These are phyloP conservation scores for Liolophura sinensis DNA, from an alignment of 1,140 invertebrate species.

Conservation along the genomic window DNA sequence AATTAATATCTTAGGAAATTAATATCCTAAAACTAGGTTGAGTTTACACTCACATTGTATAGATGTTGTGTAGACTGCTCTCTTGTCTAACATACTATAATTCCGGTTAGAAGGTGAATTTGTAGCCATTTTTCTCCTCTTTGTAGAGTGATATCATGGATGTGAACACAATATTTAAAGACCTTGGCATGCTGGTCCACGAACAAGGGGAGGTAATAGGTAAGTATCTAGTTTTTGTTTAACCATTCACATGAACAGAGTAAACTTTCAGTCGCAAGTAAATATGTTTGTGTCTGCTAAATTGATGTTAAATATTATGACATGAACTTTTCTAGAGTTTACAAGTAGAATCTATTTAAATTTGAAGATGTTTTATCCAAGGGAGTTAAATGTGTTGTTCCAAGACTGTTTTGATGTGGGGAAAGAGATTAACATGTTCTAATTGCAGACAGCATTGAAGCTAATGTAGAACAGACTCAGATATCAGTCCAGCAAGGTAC, in stretches of 20 bases:
- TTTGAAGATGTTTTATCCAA: too few relatives aligned
- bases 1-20: too few relatives aligned
- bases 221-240: constrained; percentile 59
- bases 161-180: constrained; percentile 98
- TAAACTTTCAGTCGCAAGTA: too few relatives aligned
- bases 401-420: too few relatives aligned
- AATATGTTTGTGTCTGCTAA: too few relatives aligned
- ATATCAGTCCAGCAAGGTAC: constrained; percentile 82
- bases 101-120: neutral
- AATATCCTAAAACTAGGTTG: neutral
- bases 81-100: neutral
- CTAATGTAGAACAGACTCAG: constrained; percentile 88
- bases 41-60: neutral
- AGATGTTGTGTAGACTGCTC: neutral
- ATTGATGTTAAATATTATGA: too few relatives aligned
- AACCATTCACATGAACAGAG: too few relatives aligned
- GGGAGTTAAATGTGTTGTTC: too few relatives aligned
- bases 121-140: constrained; percentile 19
- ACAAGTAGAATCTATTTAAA: too few relatives aligned
- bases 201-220: constrained; percentile 95
- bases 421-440: neutral
- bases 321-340: too few relatives aligned
- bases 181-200: constrained; percentile 93
- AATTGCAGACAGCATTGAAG: constrained; percentile 90
- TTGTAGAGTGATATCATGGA: constrained; percentile 87